Base-by-base conservation (phyloP, 2,113 vertebrate species). In the Crotalus helleri region DNA sequence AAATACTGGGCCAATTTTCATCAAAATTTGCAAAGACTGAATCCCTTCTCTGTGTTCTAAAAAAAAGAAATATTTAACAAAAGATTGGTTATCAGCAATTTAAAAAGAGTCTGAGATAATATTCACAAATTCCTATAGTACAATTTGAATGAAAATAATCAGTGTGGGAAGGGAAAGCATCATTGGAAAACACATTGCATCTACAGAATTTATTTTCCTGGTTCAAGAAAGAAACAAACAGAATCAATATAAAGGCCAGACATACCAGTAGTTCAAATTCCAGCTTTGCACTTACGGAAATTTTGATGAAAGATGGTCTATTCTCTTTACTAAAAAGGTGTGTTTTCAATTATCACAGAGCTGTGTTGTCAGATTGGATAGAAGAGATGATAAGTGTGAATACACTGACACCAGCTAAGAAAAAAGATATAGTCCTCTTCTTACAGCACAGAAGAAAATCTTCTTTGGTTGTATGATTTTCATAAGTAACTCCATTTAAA, bases 71-170 rank as follows among this genome's bases (percentile, higher is more conserved):
- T 19, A 55, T 46, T 88, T 88, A 33, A 58, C 89, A 92, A 91
- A 92, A 13, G 15, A 10, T 86, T 26, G 64, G 5, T 92, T 19
- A 81, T 7, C 74, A 93, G 90, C 92, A 91, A 94, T 93, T 57
- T 90, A n/a, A 29, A 1, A 85, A 10, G 85, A 23, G 88, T 6
- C 85, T 85, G 24, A 54, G 54, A 21, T 92, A 93, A 94, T 89
- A 54, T 0, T 11, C 29, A 1, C 64, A 9, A 4, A 69, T 81
- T 81, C 17, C 44, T 81, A 44, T 33, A 44, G 74, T 33, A 33
- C n/a, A 55, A 88, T 88, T 54, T 55, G 46, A 29, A 26, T 15
- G 12, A 17, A 17, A 53, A 54, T 87, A 55, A 64, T 69, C 26
- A 51, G 69, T 69, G 61, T 53, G 59, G 26, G 92, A 29, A 8